Percentiles rank a stretch among this genome's conserved stretches.
These are phyloP conservation scores for Pygocentrus nattereri DNA, from an alignment of 2,797 vertebrate genomes.

Conservation along the genomic window DNA sequence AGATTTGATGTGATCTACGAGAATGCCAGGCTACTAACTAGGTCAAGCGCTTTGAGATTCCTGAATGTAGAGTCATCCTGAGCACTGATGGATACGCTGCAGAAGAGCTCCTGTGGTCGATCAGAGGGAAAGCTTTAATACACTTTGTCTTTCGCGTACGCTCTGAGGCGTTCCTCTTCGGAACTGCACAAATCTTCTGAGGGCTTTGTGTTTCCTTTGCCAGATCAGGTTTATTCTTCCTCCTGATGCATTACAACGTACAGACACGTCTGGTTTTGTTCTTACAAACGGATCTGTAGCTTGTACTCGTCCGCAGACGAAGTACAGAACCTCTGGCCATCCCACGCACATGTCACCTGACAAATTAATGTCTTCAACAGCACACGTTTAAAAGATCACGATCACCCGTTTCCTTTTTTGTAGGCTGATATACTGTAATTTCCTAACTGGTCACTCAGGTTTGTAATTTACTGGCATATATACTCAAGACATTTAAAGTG, in stretches of 20 bases:
- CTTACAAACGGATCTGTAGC: conserved; percentile 1
- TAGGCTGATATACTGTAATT: neutral
- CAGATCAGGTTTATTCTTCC: neutral
- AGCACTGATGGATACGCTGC: neutral
- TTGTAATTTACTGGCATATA: neutral
- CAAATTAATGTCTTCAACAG: conserved; percentile 45
- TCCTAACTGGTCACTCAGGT: neutral
- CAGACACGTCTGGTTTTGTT: neutral
- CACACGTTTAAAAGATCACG: neutral
- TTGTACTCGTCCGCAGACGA: neutral
- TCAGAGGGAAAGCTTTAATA: conserved; percentile 19
- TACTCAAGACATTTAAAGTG: neutral
- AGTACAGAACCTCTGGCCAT: conserved; percentile 18
- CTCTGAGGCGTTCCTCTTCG: neutral
- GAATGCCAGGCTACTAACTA: conserved; percentile 51
- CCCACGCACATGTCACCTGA: conserved; percentile 17
- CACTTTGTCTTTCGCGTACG: conserved; percentile 7
- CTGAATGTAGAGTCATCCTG: conserved; percentile 42
- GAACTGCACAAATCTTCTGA: conserved; percentile 12
- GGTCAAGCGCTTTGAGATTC: conserved; percentile 53
- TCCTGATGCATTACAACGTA: neutral
- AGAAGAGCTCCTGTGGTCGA: conserved; percentile 34
- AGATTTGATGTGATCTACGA: conserved; percentile 37
- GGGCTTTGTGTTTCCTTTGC: neutral
- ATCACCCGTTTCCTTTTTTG: conserved; percentile 1